These are phyloP conservation scores for Polydrusus cervinus DNA, from an alignment of 2,888 invertebrate genomes.

Conservation along the genomic window DNA sequence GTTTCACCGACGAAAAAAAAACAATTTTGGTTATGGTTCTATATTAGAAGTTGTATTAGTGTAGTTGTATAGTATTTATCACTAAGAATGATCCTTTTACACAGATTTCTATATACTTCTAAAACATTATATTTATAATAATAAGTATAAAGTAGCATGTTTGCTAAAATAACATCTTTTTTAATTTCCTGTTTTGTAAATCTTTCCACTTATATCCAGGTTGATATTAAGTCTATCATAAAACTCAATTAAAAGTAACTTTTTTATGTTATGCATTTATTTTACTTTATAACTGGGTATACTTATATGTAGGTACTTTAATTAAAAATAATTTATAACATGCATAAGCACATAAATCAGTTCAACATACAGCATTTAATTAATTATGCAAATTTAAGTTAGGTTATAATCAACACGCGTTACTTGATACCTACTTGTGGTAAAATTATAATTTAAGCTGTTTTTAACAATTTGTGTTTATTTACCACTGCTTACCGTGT, in stretches of 20 bases:
- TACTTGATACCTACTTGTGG: conserved; percentile 18
- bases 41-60: too few species aligned
- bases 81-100: too few species aligned
- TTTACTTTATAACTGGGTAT: conserved; percentile 16
- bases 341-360: conserved; percentile 48
- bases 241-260: conserved; percentile 22
- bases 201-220: not conserved
- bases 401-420: conserved; percentile 32
- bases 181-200: too few species aligned
- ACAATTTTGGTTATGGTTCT: too few species aligned
- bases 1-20: too few species aligned
- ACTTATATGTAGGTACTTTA: conserved; percentile 53
- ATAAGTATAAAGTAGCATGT: too few species aligned
- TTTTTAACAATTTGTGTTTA: conserved; percentile 4
- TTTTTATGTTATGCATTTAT: conserved; percentile 25
- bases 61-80: too few species aligned
- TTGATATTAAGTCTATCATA: conserved; percentile 21
- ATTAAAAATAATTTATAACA: conserved; percentile 60
- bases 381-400: conserved; percentile 59
- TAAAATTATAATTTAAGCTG: conserved; percentile 2
- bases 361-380: conserved; percentile 58
- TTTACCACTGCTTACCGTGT: not conserved
- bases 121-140: too few species aligned
- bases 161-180: too few species aligned
- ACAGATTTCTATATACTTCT: too few species aligned